These are phyloP conservation scores for Beroe ovata DNA, from an alignment of 37 sponge, comb jelly and placozoan species.

Conservation along the genomic window DNA sequence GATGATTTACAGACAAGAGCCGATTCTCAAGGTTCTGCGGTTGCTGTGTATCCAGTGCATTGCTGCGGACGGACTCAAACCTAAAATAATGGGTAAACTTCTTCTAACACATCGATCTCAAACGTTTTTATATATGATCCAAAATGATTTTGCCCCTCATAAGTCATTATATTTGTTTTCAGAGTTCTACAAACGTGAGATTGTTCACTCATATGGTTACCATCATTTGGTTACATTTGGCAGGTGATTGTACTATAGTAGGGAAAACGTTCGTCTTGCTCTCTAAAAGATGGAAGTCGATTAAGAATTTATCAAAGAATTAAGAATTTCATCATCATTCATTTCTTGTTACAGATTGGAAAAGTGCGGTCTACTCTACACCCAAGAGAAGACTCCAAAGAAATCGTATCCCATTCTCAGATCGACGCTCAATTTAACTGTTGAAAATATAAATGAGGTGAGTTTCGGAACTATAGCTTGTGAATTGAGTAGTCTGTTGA, in stretches of 20 bases:
- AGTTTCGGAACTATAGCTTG: too few species aligned
- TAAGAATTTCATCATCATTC: too few species aligned
- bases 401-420: constrained; percentile 73
- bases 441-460: constrained; percentile 74
- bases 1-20: constrained; percentile 63
- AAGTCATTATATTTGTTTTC: too few species aligned
- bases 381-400: constrained; percentile 71
- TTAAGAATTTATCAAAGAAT: constrained; percentile 69
- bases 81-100: constrained; percentile 77
- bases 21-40: constrained; percentile 69
- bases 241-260: constrained; percentile 17
- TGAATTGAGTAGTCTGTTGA: too few species aligned
- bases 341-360: constrained; percentile 72
- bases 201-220: constrained; percentile 88
- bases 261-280: constrained; percentile 85
- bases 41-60: constrained; percentile 92
- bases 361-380: constrained; percentile 80
- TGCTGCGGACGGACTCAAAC: constrained; percentile 83
- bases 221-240: constrained; percentile 79
- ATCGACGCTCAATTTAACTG: constrained; percentile 72
- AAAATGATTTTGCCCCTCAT: too few species aligned
- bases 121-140: too few species aligned
- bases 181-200: constrained; percentile 87
- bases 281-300: constrained; percentile 70
- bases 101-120: too few species aligned